Evolutionary conservation across 2,888 invertebrate species (phyloP), one percentile per base, ranked within the genome.

Genomic region (Diachrysia chrysitis): DNA sequence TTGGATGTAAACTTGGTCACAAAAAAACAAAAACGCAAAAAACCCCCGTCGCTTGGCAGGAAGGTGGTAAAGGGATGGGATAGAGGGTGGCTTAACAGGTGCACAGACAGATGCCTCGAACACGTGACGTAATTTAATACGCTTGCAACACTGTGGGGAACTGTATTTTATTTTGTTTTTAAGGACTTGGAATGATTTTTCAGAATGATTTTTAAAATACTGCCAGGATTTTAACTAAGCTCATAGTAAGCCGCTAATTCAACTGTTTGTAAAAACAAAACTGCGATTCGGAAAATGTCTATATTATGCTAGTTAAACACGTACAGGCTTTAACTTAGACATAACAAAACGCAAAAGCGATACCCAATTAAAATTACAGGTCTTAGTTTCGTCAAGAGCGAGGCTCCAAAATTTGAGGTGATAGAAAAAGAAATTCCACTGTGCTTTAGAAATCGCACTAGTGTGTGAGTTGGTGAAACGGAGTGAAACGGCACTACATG

Each of bases 401-500:
- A 78, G 66, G 63, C 62, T 69, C 58, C 55, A 78, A 70, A 65
- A 68, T 69, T 48, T 5, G 67, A 73, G 87, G 85, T 87, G 86
- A 85, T 84, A 86, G 84, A 81, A 88, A 91, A 89, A 90, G 88
- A 90, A 88, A 89, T 87, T 85, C 83, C 81, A 79, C 84, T 81
- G 77, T 86, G 86, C 82, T 85, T 85, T 91, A 91, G 92, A 92
- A 91, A 92, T 91, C 90, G 90, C 86, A 83, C 76, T 80, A 83
- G 78, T 81, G 86, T 88, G 87, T 74, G 74, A 71, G 73, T 85
- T 82, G 87, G 92, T 89, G 91, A 91, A 93, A 90, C 93, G 87
- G 83, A 90, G 91, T 93, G 93, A 90, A 92, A 92, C 92, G 88
- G 89, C 84, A 83, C 89, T 86, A 90, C 89, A 89, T 92, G 91